Conservation (phyloP, 2,113 vertebrate genomes). For the Tachycineta bicolor region DNA sequence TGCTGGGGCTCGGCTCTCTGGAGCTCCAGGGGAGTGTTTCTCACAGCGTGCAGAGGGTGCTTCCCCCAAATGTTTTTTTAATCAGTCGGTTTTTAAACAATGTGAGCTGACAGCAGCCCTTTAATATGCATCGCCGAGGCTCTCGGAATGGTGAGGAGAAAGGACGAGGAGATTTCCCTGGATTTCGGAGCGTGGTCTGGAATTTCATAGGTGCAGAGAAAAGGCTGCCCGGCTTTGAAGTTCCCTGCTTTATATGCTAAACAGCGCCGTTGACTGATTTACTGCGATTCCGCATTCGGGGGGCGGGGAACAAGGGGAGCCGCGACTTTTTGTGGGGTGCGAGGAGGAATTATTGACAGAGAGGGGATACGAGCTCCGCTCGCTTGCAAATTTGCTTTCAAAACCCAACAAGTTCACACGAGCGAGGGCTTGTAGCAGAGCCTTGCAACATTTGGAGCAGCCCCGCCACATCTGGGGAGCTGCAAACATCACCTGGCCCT, state of each 20-base stretch:
- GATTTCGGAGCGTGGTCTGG: not conserved
- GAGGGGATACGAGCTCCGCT: not conserved
- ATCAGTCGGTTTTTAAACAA: constrained; percentile 24
- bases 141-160: not conserved
- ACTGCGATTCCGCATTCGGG: constrained; percentile 23
- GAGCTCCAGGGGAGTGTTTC: not conserved
- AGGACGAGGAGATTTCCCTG: not conserved
- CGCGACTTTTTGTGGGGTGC: constrained; percentile 19
- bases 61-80: constrained; percentile 34
- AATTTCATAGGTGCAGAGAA: constrained; percentile 53
- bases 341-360: constrained; percentile 48
- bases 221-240: constrained; percentile 4
- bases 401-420: constrained; percentile 8
- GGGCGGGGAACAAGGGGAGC: constrained; percentile 1
- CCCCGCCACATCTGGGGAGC: constrained; percentile 27
- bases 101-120: constrained; percentile 29
- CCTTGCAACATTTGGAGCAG: not conserved
- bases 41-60: not conserved
- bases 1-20: not conserved
- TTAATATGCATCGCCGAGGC: constrained; percentile 9
- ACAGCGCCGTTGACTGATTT: constrained; percentile 50
- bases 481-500: constrained; percentile 13
- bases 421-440: not conserved
- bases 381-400: constrained; percentile 39
- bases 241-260: constrained; percentile 36